These are phyloP conservation scores for Lycophotia porphyrea DNA, from an alignment of 2,888 invertebrate species.

Conservation along the genomic window DNA sequence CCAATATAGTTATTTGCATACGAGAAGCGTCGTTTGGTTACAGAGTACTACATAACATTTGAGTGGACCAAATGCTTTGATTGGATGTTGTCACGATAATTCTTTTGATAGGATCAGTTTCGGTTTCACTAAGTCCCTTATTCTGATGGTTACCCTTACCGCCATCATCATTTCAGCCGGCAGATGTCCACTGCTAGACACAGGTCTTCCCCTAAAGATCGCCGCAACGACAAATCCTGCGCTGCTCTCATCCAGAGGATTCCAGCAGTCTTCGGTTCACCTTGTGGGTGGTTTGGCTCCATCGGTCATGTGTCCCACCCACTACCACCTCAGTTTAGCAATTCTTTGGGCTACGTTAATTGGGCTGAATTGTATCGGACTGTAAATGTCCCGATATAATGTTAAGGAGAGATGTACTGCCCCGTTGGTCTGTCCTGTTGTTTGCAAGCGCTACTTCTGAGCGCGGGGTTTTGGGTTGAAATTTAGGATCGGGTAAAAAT, in stretches of 20 bases:
- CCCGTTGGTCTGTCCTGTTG: too few species aligned
- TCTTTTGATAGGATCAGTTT: not conserved
- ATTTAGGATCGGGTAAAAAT: too few species aligned
- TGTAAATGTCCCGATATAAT: too few species aligned
- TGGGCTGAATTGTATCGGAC: not conserved
- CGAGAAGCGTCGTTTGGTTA: slow-evolving; percentile 24
- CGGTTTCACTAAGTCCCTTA: not conserved
- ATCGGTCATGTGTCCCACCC: not conserved
- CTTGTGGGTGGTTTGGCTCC: not conserved
- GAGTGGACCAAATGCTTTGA: slow-evolving; percentile 8
- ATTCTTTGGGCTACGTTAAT: not conserved
- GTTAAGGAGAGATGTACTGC: too few species aligned
- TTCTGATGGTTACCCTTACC: not conserved
- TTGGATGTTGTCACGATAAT: not conserved
- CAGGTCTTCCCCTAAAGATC: not conserved
- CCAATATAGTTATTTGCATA: slow-evolving; percentile 52
- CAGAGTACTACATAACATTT: slow-evolving; percentile 7
- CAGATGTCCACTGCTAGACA: not conserved
- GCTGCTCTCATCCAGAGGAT: not conserved
- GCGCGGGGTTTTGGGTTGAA: too few species aligned
- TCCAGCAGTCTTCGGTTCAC: too few species aligned
- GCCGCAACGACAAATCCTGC: not conserved
- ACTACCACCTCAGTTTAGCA: not conserved
- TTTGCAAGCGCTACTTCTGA: too few species aligned
- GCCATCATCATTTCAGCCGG: not conserved